Evolutionary conservation across 2,888 invertebrate species (phyloP).

Genomic region (Nomada fabriciana): DNA sequence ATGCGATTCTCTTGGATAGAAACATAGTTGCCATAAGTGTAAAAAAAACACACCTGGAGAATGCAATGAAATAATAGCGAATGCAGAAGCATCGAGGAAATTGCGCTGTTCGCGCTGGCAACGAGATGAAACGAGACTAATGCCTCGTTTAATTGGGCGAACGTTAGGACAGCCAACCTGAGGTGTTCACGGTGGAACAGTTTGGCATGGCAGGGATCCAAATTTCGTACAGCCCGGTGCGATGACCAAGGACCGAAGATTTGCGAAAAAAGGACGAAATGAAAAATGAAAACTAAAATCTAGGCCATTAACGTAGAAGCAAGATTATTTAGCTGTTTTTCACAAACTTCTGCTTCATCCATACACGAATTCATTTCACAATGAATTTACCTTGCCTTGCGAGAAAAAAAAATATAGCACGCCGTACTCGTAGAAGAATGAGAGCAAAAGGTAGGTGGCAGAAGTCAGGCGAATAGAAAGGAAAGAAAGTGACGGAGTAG

Average conservation of each 20-base stretch:
- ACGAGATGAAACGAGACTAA: conserved; percentile 65
- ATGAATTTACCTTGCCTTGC: background rate
- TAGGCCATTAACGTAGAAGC: background rate
- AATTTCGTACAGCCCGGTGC: conserved; percentile 51
- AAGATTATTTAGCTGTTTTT: background rate
- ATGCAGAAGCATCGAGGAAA: conserved; percentile 38
- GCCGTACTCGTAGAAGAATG: conserved; percentile 26
- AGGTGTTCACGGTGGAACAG: conserved; percentile 44
- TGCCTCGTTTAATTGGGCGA: conserved; percentile 59
- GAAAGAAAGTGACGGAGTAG: conserved; percentile 37
- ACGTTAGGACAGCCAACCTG: conserved; percentile 48
- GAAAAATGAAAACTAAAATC: background rate
- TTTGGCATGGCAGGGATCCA: conserved; percentile 67
- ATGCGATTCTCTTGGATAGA: background rate
- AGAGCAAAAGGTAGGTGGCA: conserved; percentile 7
- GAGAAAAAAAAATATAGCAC: background rate
- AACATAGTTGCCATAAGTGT: too few relatives aligned
- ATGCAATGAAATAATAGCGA: conserved; percentile 39
- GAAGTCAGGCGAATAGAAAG: conserved; percentile 19
- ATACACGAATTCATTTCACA: conserved; percentile 15
- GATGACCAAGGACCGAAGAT: conserved; percentile 13
- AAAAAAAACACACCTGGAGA: too few relatives aligned
- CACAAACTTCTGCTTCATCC: conserved; percentile 18
- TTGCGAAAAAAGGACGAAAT: conserved; percentile 16
- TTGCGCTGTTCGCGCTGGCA: conserved; percentile 39